Conservation (phyloP, 2,888 invertebrate genomes). For the Leptopterna dolabrata region DNA sequence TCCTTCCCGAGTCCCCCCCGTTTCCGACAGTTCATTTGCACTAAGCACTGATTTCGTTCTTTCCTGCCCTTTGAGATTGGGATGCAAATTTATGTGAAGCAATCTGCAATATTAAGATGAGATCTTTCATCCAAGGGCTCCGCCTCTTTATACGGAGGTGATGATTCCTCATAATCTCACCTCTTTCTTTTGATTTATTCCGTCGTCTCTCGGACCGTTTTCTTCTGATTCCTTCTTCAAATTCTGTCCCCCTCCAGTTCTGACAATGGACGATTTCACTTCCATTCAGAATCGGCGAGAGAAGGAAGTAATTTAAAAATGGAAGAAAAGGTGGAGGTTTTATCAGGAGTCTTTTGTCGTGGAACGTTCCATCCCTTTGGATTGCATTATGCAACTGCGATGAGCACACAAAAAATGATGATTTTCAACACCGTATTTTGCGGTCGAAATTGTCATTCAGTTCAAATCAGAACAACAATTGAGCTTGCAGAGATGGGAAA, state of each 20-base stretch:
- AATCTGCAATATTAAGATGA: constrained; percentile 50
- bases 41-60: constrained; percentile 5
- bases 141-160: constrained; percentile 30
- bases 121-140: constrained; percentile 13
- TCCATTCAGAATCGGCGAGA: not conserved
- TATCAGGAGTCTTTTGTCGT: not conserved
- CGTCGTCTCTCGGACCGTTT: not conserved
- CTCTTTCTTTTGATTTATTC: constrained; percentile 31
- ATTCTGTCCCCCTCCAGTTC: not conserved
- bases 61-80: constrained; percentile 22
- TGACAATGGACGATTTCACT: constrained; percentile 19
- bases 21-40: constrained; percentile 34
- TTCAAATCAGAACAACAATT: no score
- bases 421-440: not conserved
- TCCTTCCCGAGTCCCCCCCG: not conserved
- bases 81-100: constrained; percentile 51
- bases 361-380: not conserved
- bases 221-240: constrained; percentile 7
- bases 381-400: not conserved
- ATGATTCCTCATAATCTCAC: constrained; percentile 31
- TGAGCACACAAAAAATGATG: not conserved
- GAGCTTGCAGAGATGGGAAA: no score
- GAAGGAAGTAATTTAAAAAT: constrained; percentile 10
- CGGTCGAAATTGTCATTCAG: no score
- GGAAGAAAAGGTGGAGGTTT: not conserved